Evolutionary conservation across 2,888 invertebrate genomes (phyloP).

Genomic region (Harmothoe impar): DNA sequence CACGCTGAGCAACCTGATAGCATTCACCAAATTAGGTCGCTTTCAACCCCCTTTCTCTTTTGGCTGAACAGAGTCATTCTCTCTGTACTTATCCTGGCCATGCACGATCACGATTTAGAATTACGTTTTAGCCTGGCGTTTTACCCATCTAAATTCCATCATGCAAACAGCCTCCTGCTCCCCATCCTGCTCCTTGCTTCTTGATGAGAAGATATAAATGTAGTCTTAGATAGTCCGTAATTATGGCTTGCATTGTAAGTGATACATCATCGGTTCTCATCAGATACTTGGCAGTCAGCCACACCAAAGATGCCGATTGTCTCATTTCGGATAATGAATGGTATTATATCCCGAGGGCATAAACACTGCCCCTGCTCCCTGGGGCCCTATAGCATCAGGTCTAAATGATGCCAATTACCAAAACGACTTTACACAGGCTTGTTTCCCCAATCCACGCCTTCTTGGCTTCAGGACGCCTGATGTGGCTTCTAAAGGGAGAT

Average conservation of each 20-base stretch:
- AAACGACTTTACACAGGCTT: background rate
- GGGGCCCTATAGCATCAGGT: background rate
- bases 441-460: background rate
- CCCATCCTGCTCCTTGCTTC: background rate
- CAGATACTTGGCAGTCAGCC: background rate
- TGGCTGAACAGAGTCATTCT: background rate
- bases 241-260: background rate
- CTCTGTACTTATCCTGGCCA: background rate
- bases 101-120: no score
- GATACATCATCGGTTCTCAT: constrained; percentile 14
- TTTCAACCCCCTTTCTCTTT: background rate
- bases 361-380: background rate
- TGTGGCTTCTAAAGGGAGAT: background rate
- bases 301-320: constrained; percentile 2
- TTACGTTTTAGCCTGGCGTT: background rate
- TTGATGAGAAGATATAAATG: background rate
- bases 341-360: background rate
- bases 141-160: background rate
- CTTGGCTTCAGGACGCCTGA: background rate
- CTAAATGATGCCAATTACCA: constrained; percentile 2
- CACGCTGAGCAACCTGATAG: background rate
- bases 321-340: background rate
- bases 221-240: background rate
- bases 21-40: background rate
- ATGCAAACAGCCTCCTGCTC: background rate